phyloP scores from a whole-genome alignment of 2,888 invertebrate genomes.

The Leucophenga montana region DNA sequence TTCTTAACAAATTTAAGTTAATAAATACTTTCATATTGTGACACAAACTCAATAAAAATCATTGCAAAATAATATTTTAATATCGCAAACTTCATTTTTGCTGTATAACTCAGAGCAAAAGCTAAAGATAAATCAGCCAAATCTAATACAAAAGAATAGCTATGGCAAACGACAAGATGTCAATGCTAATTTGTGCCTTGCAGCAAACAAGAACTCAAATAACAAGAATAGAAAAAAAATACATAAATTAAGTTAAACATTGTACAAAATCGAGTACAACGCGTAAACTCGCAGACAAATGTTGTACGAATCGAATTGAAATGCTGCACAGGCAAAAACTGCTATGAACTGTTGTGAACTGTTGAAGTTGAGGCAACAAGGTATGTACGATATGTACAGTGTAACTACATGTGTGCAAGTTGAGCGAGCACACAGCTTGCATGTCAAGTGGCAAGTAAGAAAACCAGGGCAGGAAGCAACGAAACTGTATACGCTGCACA shows the following conservation, averaged over 20 bases:
- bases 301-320: neutral
- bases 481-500: neutral
- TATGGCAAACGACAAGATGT: neutral
- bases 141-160: neutral
- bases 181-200: slow-evolving; percentile 7
- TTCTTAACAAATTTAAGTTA: too few species aligned
- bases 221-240: neutral
- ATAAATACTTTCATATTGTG: too few species aligned
- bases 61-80: too few species aligned
- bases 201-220: neutral
- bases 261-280: neutral
- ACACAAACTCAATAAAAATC: too few species aligned
- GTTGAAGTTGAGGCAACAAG: neutral
- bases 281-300: neutral
- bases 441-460: slow-evolving; percentile 10
- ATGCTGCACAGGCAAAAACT: slow-evolving; percentile 13
- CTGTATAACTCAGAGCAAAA: neutral
- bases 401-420: too few species aligned
- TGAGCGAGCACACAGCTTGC: slow-evolving; percentile 13
- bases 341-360: too few species aligned
- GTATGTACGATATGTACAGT: neutral
- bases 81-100: too few species aligned
- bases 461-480: neutral
- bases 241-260: neutral
- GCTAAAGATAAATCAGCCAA: neutral